These are phyloP conservation scores for Drosophila bocki DNA, from an alignment of 1,140 invertebrate species.

Conservation along the genomic window DNA sequence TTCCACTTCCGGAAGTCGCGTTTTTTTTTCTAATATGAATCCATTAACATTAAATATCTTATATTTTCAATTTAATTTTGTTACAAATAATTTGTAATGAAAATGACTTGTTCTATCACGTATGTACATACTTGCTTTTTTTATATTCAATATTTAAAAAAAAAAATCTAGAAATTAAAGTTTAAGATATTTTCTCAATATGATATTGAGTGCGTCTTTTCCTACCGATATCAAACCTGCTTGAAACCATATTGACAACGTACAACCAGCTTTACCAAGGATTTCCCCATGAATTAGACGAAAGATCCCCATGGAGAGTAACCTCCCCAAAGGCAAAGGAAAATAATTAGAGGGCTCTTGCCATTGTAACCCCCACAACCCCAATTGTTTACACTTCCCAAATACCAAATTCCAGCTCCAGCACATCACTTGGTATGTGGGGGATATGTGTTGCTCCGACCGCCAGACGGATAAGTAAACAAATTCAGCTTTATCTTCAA, in stretches of 20 bases:
- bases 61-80: too few species aligned
- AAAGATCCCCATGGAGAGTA: not conserved
- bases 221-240: not conserved
- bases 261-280: not conserved
- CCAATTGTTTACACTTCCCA: constrained; percentile 21
- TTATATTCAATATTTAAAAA: too few species aligned
- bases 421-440: not conserved
- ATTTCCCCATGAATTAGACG: not conserved
- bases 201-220: too few species aligned
- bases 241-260: not conserved
- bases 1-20: not conserved
- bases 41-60: not conserved
- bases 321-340: not conserved
- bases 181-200: too few species aligned
- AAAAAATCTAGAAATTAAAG: too few species aligned
- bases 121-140: too few species aligned
- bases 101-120: too few species aligned
- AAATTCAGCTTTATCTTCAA: constrained; percentile 50
- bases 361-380: constrained; percentile 15
- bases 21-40: not conserved
- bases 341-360: constrained; percentile 25
- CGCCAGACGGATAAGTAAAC: constrained; percentile 44
- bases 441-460: constrained; percentile 20
- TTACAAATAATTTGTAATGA: too few species aligned
- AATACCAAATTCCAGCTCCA: constrained; percentile 4